These are phyloP conservation scores for Fulmarus glacialis DNA, from an alignment of 2,113 vertebrate species.

Conservation along the genomic window DNA sequence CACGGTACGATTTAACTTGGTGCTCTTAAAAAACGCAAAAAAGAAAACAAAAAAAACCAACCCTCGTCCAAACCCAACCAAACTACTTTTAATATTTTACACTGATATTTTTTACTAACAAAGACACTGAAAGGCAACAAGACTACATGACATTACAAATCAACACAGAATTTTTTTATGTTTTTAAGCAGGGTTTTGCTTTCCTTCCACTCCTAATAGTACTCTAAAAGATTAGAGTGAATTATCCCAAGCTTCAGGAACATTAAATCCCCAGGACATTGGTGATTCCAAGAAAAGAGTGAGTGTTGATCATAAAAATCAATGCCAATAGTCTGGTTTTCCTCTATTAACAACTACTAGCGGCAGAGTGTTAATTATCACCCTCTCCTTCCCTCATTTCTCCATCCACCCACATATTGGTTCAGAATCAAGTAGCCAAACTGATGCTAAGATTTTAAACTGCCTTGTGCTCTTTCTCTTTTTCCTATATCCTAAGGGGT, in stretches of 20 bases:
- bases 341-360: not conserved
- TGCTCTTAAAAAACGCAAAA: not conserved
- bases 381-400: not conserved
- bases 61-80: fast-evolving
- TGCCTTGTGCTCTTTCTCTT: not conserved
- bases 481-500: not conserved
- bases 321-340: not conserved
- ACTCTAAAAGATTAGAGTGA: not conserved
- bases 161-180: not conserved
- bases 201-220: not conserved
- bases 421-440: not conserved
- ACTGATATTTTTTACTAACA: not conserved
- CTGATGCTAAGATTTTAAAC: not conserved
- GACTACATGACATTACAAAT: not conserved
- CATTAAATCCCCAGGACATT: not conserved
- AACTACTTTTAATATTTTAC: not conserved
- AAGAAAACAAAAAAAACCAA: not conserved
- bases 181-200: too few species aligned
- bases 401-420: not conserved
- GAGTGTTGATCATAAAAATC: not conserved
- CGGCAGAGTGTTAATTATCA: not conserved
- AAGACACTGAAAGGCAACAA: not conserved
- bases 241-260: not conserved
- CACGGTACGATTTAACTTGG: not conserved
- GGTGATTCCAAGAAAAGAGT: not conserved